A percentile compares a stretch with the other conserved stretches of the same genome.
Evolutionary conservation across 1,140 invertebrate genomes (phyloP).

Genomic region (Eurosta solidaginis): DNA sequence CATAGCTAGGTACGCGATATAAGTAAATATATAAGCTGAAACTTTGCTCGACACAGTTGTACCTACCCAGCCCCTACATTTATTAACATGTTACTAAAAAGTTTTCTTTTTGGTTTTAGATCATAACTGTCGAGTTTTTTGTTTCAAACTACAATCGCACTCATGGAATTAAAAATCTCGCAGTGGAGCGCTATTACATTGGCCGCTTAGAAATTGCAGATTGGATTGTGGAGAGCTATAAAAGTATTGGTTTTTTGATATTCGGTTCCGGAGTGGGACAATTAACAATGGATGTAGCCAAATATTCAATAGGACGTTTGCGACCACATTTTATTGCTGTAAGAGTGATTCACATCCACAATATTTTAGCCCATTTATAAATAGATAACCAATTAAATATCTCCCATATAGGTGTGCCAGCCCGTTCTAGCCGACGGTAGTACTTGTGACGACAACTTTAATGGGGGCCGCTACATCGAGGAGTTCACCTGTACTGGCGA

Average conservation of each 20-base stretch:
- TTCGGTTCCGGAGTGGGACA: conserved; percentile 83
- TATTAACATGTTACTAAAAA: too few relatives aligned
- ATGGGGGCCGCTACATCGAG: conserved; percentile 69
- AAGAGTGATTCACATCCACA: too few relatives aligned
- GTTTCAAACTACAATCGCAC: conserved; percentile 40
- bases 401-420: conserved; percentile 18
- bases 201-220: conserved; percentile 68
- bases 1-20: too few relatives aligned
- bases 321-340: conserved; percentile 87
- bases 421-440: neutral
- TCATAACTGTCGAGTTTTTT: conserved; percentile 50
- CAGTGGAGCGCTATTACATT: conserved; percentile 49
- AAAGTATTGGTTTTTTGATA: conserved; percentile 75
- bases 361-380: too few relatives aligned
- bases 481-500: conserved; percentile 67
- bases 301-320: conserved; percentile 87
- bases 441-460: conserved; percentile 55
- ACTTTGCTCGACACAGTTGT: too few relatives aligned
- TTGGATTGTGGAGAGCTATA: conserved; percentile 74
- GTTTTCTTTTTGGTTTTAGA: conserved; percentile 39
- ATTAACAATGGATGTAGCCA: conserved; percentile 85
- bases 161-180: conserved; percentile 29
- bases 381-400: too few relatives aligned
- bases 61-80: too few relatives aligned
- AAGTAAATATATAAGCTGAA: too few relatives aligned